phyloP scores from a whole-genome alignment of 2,888 invertebrate species.

The Dryocosmus kuriphilus region DNA sequence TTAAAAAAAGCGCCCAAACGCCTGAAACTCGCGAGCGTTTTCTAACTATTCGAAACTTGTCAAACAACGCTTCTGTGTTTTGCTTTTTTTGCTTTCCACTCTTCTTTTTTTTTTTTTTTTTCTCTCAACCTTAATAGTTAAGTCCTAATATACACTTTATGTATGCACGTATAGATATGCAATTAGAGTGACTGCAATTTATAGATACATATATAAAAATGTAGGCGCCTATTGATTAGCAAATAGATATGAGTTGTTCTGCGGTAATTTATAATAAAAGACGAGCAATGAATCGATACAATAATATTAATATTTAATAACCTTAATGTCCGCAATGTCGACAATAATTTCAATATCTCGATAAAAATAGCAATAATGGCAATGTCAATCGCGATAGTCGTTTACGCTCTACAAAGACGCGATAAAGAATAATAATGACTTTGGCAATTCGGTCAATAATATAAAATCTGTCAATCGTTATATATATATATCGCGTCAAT shows the following conservation, averaged over 20 bases:
- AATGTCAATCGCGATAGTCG: constrained; percentile 46
- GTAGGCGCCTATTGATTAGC: constrained; percentile 61
- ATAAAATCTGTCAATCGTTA: constrained; percentile 33
- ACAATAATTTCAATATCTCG: constrained; percentile 46
- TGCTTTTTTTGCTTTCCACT: constrained; percentile 54
- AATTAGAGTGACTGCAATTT: constrained; percentile 37
- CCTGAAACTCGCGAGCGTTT: constrained; percentile 55
- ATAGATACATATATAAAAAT: constrained; percentile 50
- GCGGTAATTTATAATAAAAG: constrained; percentile 43
- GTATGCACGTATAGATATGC: constrained; percentile 43
- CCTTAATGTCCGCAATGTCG: constrained; percentile 51
- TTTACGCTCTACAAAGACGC: constrained; percentile 35
- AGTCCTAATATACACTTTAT: constrained; percentile 43
- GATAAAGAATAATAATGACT: constrained; percentile 54
- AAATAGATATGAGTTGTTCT: constrained; percentile 66
- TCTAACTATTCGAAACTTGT: constrained; percentile 70
- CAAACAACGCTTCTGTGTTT: constrained; percentile 48
- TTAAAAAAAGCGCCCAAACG: constrained; percentile 47
- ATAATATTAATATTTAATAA: constrained; percentile 55
- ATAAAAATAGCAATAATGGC: constrained; percentile 54
- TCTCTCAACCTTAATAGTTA: constrained; percentile 50
- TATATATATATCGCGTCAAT: constrained; percentile 35
- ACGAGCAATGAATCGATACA: constrained; percentile 49
- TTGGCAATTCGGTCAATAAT: constrained; percentile 40
- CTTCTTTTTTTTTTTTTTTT: constrained; percentile 45